Base-by-base conservation (phyloP, 2,113 vertebrate species). In the Mungos mungo region DNA sequence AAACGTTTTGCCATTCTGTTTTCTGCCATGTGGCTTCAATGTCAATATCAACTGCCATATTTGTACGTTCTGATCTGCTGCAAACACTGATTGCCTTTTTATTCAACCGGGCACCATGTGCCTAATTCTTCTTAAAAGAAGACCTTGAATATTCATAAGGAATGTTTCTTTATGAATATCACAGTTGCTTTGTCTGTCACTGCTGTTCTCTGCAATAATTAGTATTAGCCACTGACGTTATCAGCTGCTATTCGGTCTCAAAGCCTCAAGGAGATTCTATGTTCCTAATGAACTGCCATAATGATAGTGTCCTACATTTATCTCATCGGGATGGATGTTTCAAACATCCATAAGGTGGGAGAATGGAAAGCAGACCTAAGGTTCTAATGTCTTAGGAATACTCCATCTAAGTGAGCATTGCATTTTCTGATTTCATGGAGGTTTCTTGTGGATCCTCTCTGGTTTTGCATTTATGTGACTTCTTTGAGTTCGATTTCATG, bases 111-210 rank as follows among this genome's bases (percentile, higher is more conserved):
- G 72, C 69, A 84, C 52, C 65, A 47, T 95, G 65, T 74, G n/a
- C 65, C 45, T 83, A 93, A 92, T 91, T 33, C 63, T 92, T 93
- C 88, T 92, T 95, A 95, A 94, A 94, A 50, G 84, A 90, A 76
- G 33, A 50, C 38, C 25, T 83, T 98, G 82, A 97, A 96, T 98
- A 97, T 98, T 98, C 76, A 97, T 95, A 77, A 97, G 38, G 85
- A 95, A 81, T 76, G 50, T 4, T 21, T 79, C 80, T 97, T 96
- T 76, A 95, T 88, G 47, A 90, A 72, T 94, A 89, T 82, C 86
- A 35, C n/a, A 69, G 93, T 90, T 95, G 52, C 79, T 97, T 97
- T 96, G 94, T 97, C 90, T 96, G 92, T 82, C 83, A 94, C 71
- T 88, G 74, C 47, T 88, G 80, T 82, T 92, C 92, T 98, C 68